These are phyloP conservation scores for Netelia virgata DNA, from an alignment of 2,888 invertebrate genomes.

Conservation along the genomic window DNA sequence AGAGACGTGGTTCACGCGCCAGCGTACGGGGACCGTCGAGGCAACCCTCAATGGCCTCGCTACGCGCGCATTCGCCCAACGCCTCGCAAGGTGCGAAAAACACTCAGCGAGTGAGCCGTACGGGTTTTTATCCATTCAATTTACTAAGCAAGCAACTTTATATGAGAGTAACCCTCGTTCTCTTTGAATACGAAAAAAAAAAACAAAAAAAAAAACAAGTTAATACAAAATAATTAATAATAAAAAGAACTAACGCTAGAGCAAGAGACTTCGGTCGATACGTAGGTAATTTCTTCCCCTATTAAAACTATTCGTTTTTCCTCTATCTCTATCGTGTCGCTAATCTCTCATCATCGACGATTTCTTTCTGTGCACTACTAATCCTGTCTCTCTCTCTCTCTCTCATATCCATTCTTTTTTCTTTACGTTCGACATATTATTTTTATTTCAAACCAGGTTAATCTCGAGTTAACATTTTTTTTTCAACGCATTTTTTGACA, in stretches of 20 bases:
- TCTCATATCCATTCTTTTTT: background rate
- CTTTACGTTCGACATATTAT: background rate
- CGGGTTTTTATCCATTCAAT: conserved; percentile 83
- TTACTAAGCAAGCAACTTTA: conserved; percentile 84
- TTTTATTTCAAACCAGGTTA: background rate
- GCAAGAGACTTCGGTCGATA: conserved; percentile 70
- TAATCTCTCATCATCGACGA: conserved; percentile 1
- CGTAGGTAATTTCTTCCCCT: conserved; percentile 68
- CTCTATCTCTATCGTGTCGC: conserved; percentile 6
- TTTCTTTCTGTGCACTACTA: too few relatives aligned
- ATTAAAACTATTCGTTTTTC: conserved; percentile 45
- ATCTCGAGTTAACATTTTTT: too few relatives aligned
- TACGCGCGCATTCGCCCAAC: conserved; percentile 92
- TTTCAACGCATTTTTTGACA: background rate
- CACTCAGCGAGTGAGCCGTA: conserved; percentile 84
- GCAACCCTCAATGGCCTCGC: conserved; percentile 94
- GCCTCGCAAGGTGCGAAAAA: conserved; percentile 88
- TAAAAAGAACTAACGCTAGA: conserved; percentile 50
- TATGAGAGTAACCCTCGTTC: conserved; percentile 64
- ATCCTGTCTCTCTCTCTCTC: too few relatives aligned
- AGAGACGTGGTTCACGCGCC: conserved; percentile 92
- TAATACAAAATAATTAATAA: background rate
- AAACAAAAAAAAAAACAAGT: conserved; percentile 22
- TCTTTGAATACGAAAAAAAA: conserved; percentile 55
- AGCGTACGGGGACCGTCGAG: conserved; percentile 93